Evolutionary conservation across 2,113 vertebrate genomes (phyloP).

Genomic region (Perccottus glenii): DNA sequence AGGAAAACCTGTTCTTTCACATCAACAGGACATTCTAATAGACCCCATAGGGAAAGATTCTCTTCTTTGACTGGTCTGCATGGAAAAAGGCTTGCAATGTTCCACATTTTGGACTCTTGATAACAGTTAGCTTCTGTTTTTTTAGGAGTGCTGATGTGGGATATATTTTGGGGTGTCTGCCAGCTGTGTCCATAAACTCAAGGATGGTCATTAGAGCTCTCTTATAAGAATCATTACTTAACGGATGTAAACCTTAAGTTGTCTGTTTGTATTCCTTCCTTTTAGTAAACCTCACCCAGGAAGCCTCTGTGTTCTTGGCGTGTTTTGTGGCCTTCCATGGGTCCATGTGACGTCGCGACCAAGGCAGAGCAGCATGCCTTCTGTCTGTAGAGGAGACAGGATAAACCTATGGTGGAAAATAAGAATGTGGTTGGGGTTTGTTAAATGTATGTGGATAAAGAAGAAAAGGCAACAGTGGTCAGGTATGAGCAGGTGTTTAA

Average conservation of each 20-base stretch:
- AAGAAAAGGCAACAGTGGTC: too few relatives aligned
- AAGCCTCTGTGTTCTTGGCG: conserved; percentile 39
- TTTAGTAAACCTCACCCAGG: conserved; percentile 30
- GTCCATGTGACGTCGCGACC: conserved; percentile 50
- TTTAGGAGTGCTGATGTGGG: neutral
- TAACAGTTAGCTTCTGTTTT: conserved; percentile 6
- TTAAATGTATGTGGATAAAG: too few relatives aligned
- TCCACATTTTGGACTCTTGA: neutral
- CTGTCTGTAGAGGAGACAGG: conserved; percentile 36
- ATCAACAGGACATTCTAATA: too few relatives aligned
- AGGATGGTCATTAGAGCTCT: conserved; percentile 16
- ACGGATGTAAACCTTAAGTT: conserved; percentile 16
- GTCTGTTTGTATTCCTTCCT: neutral
- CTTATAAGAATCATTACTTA: conserved; percentile 12
- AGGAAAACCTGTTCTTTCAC: too few relatives aligned
- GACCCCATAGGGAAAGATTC: too few relatives aligned
- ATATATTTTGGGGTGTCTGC: conserved; percentile 15
- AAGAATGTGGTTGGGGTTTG: too few relatives aligned
- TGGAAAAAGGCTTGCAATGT: too few relatives aligned
- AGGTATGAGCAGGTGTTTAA: too few relatives aligned
- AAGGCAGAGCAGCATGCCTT: conserved; percentile 45
- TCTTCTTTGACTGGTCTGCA: too few relatives aligned
- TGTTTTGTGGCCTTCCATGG: conserved; percentile 36
- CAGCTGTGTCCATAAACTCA: conserved; percentile 16
- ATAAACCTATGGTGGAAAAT: neutral